phyloP scores from a whole-genome alignment of 2,888 invertebrate genomes.

The Chalcosyrphus nemorum region DNA sequence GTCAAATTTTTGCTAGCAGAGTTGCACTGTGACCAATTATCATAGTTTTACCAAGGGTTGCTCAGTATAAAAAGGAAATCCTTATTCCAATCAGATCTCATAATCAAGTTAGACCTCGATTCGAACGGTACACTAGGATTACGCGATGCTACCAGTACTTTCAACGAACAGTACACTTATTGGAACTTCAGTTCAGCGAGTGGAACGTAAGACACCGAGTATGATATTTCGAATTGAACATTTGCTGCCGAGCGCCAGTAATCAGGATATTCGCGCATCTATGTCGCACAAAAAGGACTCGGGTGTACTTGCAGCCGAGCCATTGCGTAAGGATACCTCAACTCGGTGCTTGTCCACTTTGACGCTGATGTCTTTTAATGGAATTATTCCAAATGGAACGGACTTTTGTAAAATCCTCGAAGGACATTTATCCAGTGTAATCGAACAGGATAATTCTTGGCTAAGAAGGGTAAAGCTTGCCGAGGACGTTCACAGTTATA shows the following conservation, averaged over 20 bases:
- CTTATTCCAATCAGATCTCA: conserved; percentile 79
- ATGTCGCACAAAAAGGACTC: conserved; percentile 58
- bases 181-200: conserved; percentile 73
- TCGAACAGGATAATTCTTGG: conserved; percentile 77
- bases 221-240: conserved; percentile 79
- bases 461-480: conserved; percentile 82
- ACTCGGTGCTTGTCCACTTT: conserved; percentile 76
- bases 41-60: conserved; percentile 50
- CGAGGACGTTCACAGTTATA: conserved; percentile 84
- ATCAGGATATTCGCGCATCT: conserved; percentile 40
- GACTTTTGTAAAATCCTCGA: conserved; percentile 72
- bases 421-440: conserved; percentile 45
- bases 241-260: conserved; percentile 72
- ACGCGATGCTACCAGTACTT: conserved; percentile 75
- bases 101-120: conserved; percentile 78
- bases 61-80: conserved; percentile 78
- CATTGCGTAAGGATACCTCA: conserved; percentile 78
- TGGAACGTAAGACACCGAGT: conserved; percentile 73
- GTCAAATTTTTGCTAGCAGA: conserved; percentile 62
- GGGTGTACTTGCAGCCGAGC: conserved; percentile 78
- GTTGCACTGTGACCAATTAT: conserved; percentile 65
- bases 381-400: conserved; percentile 40
- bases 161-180: conserved; percentile 74
- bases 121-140: conserved; percentile 69
- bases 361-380: conserved; percentile 75